Base-by-base conservation (phyloP, 2,113 vertebrate species). In the Ptilonorhynchus violaceus region DNA sequence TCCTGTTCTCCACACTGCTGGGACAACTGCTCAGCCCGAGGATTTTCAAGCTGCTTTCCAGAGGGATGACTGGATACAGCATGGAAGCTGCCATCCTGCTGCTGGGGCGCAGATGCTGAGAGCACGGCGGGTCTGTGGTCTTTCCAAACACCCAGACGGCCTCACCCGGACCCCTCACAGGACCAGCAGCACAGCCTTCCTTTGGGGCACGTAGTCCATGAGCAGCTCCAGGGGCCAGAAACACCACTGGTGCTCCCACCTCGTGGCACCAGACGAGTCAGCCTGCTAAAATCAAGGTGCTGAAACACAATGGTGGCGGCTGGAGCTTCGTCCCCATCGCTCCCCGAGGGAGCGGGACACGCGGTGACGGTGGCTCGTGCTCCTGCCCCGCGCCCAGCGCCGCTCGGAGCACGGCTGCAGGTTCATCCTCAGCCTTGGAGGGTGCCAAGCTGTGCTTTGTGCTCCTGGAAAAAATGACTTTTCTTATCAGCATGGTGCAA, bases 381-480 rank as follows among this genome's bases (percentile, higher is more conserved):
- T 66, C 82, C 50, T 53, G 28, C 63, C 67, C 62, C 6, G 52
- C 1, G 0, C 35, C 60, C 84, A 42, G 53, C 93, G 39, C 56
- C 0, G 0, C 81, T 37, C 1, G 0, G 67, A 88, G 91, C 68
- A 12, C 0, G 0, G 5, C 63, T 37, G 25, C 1, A 0, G 1
- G 10, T 8, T 58, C 63, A 55, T 55, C 86, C 68, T 62, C 72
- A 62, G 16, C 86, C 25, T 72, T 30, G 11, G 35, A 31, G 6
- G 37, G 50, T 37, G 39, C 56, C 33, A 50, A n/a, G 35, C 0
- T 27, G 19, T 16, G 56, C 68, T 64, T 2, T 44, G 30, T 37
- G 49, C 56, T 88, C 41, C 66, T 64, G 77, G 66, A 69, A 78
- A 55, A 82, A 35, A 24, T 10, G 35, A 80, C n/a, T 55, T 84